A percentile compares a stretch with the other conserved stretches of the same genome.
phyloP scores from a whole-genome alignment of 2,797 vertebrate species.

The Chromis chromis region DNA sequence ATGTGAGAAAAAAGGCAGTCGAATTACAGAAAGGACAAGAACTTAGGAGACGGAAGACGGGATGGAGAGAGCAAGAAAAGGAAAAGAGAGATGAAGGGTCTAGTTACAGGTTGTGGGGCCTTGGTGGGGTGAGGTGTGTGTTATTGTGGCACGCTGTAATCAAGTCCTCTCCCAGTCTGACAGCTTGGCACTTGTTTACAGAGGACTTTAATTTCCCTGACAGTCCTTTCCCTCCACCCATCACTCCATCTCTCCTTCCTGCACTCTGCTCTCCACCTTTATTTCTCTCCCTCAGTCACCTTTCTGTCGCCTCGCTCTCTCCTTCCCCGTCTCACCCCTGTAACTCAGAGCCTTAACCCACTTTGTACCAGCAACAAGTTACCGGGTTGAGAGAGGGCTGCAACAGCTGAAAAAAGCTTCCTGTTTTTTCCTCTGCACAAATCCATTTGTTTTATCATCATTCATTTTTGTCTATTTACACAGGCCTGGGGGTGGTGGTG shows the following conservation, averaged over 20 bases:
- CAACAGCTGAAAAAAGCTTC: constrained; percentile 28
- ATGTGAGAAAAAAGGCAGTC: not conserved
- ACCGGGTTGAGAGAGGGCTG: constrained; percentile 13
- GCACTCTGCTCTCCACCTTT: constrained; percentile 29
- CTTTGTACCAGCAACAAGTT: constrained; percentile 29
- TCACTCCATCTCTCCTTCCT: constrained; percentile 39
- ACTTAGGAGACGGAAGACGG: not conserved
- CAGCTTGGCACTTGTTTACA: constrained; percentile 77
- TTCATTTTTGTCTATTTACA: constrained; percentile 64
- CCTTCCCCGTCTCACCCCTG: constrained; percentile 11
- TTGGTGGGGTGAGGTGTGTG: constrained; percentile 47
- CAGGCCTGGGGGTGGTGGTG: constrained; percentile 35
- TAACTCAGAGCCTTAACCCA: constrained; percentile 41
- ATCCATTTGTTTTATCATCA: constrained; percentile 66
- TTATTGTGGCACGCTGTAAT: constrained; percentile 73
- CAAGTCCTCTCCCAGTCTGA: constrained; percentile 76
- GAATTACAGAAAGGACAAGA: not conserved
- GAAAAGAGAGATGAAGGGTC: constrained; percentile 47
- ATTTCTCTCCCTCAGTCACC: constrained; percentile 51
- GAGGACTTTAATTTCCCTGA: constrained; percentile 74
- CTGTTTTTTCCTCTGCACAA: constrained; percentile 34
- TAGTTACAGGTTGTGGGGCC: constrained; percentile 59
- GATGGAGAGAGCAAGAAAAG: constrained; percentile 21
- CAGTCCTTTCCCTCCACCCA: constrained; percentile 54
- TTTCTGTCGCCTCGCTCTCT: constrained; percentile 12